A percentile compares a stretch with the other conserved stretches of the same genome.
These are phyloP conservation scores for Monopis laevigella DNA, from an alignment of 2,888 invertebrate genomes.

Conservation along the genomic window DNA sequence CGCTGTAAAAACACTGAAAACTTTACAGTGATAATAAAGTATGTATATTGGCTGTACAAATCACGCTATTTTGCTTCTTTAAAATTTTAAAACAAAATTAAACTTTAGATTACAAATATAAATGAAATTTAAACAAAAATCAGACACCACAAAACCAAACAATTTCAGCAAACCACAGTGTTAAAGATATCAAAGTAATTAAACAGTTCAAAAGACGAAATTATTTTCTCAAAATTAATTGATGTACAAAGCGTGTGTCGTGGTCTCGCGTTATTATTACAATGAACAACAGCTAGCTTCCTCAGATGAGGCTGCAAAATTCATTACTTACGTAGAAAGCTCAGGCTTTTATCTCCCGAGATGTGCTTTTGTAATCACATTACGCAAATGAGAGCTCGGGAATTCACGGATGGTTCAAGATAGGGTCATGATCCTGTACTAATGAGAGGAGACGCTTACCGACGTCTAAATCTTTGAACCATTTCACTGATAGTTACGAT, in stretches of 20 bases:
- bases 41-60: constrained; percentile 18
- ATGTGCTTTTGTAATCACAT: constrained; percentile 67
- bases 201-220: constrained; percentile 6
- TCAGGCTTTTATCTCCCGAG: constrained; percentile 58
- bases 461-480: constrained; percentile 34
- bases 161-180: too few species aligned
- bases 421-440: constrained; percentile 56
- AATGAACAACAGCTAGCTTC: constrained; percentile 42
- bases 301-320: constrained; percentile 45
- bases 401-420: constrained; percentile 54
- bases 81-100: too few species aligned
- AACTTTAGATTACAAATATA: too few species aligned
- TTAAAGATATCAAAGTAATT: constrained; percentile 3
- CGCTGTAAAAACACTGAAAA: constrained; percentile 31
- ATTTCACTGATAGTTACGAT: constrained; percentile 6
- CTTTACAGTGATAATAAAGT: constrained; percentile 24
- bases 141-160: too few species aligned
- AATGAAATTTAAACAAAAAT: too few species aligned
- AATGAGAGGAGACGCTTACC: constrained; percentile 46
- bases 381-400: constrained; percentile 61
- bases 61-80: too few species aligned
- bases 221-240: constrained; percentile 10
- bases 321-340: constrained; percentile 61
- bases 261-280: constrained; percentile 18
- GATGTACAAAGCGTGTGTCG: constrained; percentile 8